Percentiles rank a stretch among this genome's conserved stretches.
Evolutionary conservation across 1,140 invertebrate species (phyloP).

Genomic region (Holcopasites calliopsidis): DNA sequence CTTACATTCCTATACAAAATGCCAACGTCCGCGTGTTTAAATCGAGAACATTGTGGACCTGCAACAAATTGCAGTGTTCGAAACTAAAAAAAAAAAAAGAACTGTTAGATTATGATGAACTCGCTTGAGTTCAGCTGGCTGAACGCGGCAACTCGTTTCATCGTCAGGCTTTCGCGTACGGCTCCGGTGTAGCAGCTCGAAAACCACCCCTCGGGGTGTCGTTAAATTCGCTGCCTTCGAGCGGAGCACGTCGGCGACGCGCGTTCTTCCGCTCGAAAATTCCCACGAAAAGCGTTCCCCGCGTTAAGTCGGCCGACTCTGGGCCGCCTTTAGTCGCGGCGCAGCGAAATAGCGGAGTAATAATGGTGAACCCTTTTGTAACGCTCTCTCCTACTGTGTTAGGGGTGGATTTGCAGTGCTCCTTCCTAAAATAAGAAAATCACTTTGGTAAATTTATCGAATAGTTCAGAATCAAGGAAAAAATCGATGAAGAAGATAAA

Average conservation of each 20-base stretch:
- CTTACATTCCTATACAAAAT: too few species aligned
- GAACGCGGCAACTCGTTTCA: background rate
- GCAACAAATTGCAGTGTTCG: too few species aligned
- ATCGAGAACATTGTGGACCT: too few species aligned
- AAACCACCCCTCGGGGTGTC: constrained; percentile 35
- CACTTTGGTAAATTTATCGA: background rate
- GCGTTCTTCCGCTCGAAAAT: constrained; percentile 32
- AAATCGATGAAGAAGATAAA: too few species aligned
- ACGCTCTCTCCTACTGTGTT: background rate
- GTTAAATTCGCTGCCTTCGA: constrained; percentile 43
- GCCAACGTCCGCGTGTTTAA: too few species aligned
- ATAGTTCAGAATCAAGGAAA: too few species aligned
- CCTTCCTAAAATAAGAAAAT: background rate
- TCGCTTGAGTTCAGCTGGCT: background rate
- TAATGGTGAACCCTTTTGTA: constrained; percentile 17
- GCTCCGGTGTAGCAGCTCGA: constrained; percentile 10
- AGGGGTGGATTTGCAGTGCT: background rate
- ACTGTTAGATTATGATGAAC: background rate
- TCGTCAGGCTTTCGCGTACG: background rate
- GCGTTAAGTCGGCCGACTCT: background rate
- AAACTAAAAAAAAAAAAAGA: background rate
- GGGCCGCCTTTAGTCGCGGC: background rate
- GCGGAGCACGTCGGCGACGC: constrained; percentile 15
- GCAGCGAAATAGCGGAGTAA: constrained; percentile 6
- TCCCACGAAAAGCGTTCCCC: constrained; percentile 14